These are phyloP conservation scores for Eilema griseolum DNA, from an alignment of 2,888 invertebrate genomes.

Conservation along the genomic window DNA sequence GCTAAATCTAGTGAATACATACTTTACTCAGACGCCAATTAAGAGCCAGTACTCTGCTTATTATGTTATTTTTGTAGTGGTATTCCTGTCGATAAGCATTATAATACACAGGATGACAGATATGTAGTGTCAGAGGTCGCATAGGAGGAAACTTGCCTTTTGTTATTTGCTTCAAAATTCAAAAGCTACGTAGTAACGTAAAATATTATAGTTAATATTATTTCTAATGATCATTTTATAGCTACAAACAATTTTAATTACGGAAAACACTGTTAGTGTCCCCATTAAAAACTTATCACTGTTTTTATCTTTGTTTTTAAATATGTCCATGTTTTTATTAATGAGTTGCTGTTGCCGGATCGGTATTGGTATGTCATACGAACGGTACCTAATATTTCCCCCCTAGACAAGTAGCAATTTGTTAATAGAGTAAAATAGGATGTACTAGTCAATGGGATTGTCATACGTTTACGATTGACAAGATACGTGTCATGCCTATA, in stretches of 20 bases:
- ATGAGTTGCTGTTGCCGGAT: constrained; percentile 36
- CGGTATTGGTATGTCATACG: background rate
- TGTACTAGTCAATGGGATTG: too few relatives aligned
- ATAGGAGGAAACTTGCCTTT: constrained; percentile 70
- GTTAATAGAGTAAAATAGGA: too few relatives aligned
- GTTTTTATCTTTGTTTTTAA: constrained; percentile 63
- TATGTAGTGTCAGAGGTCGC: constrained; percentile 82
- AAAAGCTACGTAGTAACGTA: constrained; percentile 50
- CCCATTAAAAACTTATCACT: constrained; percentile 72
- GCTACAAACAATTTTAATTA: constrained; percentile 77
- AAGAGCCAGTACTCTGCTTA: constrained; percentile 32
- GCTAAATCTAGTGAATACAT: constrained; percentile 9
- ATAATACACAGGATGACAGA: constrained; percentile 69
- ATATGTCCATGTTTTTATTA: constrained; percentile 33
- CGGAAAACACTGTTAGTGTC: constrained; percentile 74
- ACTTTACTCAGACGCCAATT: constrained; percentile 33
- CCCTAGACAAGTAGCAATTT: too few relatives aligned
- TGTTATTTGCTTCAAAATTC: constrained; percentile 43
- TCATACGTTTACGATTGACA: too few relatives aligned
- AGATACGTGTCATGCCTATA: too few relatives aligned
- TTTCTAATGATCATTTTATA: constrained; percentile 70
- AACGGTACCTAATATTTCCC: too few relatives aligned
- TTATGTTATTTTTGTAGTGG: constrained; percentile 48
- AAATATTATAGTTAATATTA: constrained; percentile 65
- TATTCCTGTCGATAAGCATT: constrained; percentile 52